Evolutionary conservation across 1,140 invertebrate genomes (phyloP).

Genomic region (Goniozus legneri): DNA sequence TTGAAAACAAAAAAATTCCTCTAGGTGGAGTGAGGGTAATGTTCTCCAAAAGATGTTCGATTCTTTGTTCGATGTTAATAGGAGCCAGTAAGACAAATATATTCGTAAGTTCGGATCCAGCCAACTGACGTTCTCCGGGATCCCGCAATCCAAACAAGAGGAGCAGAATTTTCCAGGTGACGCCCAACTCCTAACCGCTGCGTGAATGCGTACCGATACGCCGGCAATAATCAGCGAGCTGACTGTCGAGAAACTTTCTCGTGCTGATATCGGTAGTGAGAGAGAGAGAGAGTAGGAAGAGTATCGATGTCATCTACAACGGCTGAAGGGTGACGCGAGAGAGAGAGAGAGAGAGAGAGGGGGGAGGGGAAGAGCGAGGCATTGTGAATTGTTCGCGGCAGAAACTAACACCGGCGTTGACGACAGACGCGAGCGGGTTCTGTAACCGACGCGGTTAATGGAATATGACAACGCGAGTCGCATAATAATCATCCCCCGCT

Average conservation of each 20-base stretch:
- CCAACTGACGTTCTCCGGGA: no score
- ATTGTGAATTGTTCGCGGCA: conserved; percentile 42
- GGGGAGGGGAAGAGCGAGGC: no score
- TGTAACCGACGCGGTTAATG: conserved; percentile 45
- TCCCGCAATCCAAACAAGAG: no score
- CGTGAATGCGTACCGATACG: conserved; percentile 10
- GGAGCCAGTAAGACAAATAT: no score
- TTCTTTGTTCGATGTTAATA: no score
- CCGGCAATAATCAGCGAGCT: conserved; percentile 2
- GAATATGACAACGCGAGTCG: conserved; percentile 43
- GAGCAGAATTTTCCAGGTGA: no score
- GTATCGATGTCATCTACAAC: conserved; percentile 45
- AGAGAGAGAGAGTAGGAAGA: conserved; percentile 14
- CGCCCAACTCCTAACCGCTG: no score
- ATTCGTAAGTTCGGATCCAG: no score
- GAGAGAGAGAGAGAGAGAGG: no score
- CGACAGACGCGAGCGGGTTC: conserved; percentile 14
- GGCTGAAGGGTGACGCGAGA: conserved; percentile 39
- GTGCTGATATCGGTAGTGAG: neutral
- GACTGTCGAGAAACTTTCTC: neutral
- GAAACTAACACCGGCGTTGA: conserved; percentile 32
- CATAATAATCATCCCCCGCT: conserved; percentile 45
- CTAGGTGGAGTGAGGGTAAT: no score
- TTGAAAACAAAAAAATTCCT: no score
- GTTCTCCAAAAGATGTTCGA: no score